These are phyloP conservation scores for Chrysomela aeneicollis DNA, from an alignment of 2,888 invertebrate genomes.

Conservation along the genomic window DNA sequence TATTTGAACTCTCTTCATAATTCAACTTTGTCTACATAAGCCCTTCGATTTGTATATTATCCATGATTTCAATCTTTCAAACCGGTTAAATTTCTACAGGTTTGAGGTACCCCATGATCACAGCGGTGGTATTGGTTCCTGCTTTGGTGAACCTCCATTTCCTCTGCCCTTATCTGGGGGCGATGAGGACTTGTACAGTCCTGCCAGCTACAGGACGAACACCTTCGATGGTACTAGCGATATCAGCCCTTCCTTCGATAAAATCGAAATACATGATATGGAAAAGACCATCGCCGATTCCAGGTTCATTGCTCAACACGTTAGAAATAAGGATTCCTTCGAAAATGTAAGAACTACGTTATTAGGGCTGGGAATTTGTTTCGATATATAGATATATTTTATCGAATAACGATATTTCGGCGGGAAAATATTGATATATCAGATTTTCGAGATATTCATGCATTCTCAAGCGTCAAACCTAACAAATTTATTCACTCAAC, in stretches of 20 bases:
- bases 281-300: constrained; percentile 93
- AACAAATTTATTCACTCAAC: no score
- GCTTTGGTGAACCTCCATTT: constrained; percentile 72
- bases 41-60: no score
- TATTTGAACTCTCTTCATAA: no score
- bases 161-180: constrained; percentile 78
- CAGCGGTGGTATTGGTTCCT: constrained; percentile 67
- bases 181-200: constrained; percentile 85
- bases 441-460: no score
- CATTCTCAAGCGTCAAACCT: no score
- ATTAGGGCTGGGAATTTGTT: not conserved
- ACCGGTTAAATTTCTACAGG: constrained; percentile 46
- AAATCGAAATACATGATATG: constrained; percentile 83
- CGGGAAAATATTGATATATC: no score
- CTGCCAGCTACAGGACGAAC: constrained; percentile 63
- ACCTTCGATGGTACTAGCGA: constrained; percentile 68
- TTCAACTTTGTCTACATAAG: no score
- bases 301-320: constrained; percentile 94
- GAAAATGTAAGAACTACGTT: constrained; percentile 79
- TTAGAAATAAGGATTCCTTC: constrained; percentile 93
- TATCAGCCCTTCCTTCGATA: constrained; percentile 82
- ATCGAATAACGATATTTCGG: not conserved
- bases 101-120: constrained; percentile 70
- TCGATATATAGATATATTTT: no score
- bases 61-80: no score